phyloP scores from a whole-genome alignment of 2,888 invertebrate genomes.

The Thysanoteuthis rhombus region DNA sequence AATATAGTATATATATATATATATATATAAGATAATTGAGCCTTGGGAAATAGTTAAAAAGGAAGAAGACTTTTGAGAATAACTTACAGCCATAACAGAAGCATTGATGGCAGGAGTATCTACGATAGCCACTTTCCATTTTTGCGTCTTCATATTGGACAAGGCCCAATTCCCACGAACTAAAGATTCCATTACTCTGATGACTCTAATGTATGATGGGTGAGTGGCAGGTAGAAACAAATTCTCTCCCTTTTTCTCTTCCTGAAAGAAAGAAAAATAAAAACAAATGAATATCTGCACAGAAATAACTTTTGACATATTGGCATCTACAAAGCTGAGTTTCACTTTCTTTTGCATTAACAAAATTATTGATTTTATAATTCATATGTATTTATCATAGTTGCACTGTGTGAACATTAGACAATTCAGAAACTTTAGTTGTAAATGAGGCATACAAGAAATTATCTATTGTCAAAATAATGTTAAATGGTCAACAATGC shows the following conservation, averaged over 20 bases:
- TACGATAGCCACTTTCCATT: constrained; percentile 71
- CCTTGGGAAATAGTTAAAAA: background rate
- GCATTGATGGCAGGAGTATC: constrained; percentile 71
- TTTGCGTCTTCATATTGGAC: constrained; percentile 66
- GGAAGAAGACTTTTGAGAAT: background rate
- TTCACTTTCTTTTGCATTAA: too few species aligned
- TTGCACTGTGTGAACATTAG: too few species aligned
- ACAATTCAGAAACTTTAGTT: too few species aligned
- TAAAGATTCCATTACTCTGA: constrained; percentile 67
- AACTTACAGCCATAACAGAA: constrained; percentile 71
- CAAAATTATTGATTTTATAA: too few species aligned
- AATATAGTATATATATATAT: background rate
- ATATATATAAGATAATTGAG: background rate
- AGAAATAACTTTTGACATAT: background rate
- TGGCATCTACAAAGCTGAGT: background rate
- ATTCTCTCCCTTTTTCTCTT: constrained; percentile 61
- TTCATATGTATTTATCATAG: too few species aligned
- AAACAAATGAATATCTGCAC: background rate
- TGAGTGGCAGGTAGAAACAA: constrained; percentile 65
- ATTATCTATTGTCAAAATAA: too few species aligned
- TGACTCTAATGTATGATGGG: constrained; percentile 66
- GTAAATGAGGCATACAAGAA: too few species aligned
- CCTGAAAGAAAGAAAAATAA: constrained; percentile 45
- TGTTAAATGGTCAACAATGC: too few species aligned
- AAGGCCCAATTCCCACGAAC: constrained; percentile 70